phyloP scores from a whole-genome alignment of 2,888 invertebrate genomes.

The Plutella xylostella region DNA sequence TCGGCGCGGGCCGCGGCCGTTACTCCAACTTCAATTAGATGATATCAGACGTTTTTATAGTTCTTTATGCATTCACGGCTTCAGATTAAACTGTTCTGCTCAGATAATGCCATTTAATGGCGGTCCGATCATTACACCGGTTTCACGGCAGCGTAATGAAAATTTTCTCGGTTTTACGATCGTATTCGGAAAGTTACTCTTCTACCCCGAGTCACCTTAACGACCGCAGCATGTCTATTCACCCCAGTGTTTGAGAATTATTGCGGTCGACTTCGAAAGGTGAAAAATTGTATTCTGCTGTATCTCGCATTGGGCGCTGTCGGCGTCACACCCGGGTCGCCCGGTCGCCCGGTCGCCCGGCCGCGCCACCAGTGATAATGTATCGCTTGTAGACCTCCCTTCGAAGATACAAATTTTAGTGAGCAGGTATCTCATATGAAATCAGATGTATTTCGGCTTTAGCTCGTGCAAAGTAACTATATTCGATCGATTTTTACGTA shows the following conservation, averaged over 20 bases:
- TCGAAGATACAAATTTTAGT: too few relatives aligned
- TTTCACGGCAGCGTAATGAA: slow-evolving; percentile 52
- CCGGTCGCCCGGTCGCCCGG: too few relatives aligned
- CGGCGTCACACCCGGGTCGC: too few relatives aligned
- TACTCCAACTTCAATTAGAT: slow-evolving; percentile 63
- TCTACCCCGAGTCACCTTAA: slow-evolving; percentile 12
- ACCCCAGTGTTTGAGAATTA: background rate
- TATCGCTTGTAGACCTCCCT: too few relatives aligned
- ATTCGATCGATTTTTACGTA: too few relatives aligned
- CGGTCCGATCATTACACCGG: slow-evolving; percentile 55
- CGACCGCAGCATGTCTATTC: slow-evolving; percentile 8
- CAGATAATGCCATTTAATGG: slow-evolving; percentile 59
- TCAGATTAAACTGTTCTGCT: slow-evolving; percentile 54
- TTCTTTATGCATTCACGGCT: slow-evolving; percentile 62
- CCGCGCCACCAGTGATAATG: too few relatives aligned
- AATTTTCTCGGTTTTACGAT: slow-evolving; percentile 57
- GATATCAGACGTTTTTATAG: slow-evolving; percentile 64
- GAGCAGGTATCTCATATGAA: too few relatives aligned
- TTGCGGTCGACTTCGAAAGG: background rate
- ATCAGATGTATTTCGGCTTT: too few relatives aligned
- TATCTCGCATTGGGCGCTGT: too few relatives aligned
- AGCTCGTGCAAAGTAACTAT: too few relatives aligned
- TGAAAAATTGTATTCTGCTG: slow-evolving; percentile 1
- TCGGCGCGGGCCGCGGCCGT: slow-evolving; percentile 30
- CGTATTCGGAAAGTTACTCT: slow-evolving; percentile 26